Evolutionary conservation across 2,797 vertebrate genomes (phyloP).

Genomic region (Sarcophilus harrisii): DNA sequence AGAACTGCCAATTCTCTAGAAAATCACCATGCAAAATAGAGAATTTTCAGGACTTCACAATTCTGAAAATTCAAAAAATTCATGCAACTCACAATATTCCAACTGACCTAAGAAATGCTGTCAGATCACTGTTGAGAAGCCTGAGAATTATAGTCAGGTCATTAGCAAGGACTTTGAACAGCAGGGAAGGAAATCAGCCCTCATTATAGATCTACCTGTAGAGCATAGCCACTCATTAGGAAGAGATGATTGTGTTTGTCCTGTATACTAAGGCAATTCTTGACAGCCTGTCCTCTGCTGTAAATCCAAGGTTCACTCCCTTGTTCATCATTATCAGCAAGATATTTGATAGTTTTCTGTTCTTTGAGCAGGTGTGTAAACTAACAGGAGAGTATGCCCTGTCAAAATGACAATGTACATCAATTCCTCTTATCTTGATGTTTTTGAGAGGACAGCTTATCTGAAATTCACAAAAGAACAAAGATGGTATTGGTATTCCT

Average conservation of each 20-base stretch:
- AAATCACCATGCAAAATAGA: neutral
- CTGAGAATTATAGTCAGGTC: conserved; percentile 30
- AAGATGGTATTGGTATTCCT: conserved; percentile 60
- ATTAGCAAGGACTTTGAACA: conserved; percentile 33
- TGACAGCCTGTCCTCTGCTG: conserved; percentile 56
- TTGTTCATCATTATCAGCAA: conserved; percentile 55
- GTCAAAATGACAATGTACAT: conserved; percentile 63
- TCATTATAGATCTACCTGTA: conserved; percentile 28
- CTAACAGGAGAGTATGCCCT: conserved; percentile 56
- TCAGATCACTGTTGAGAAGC: neutral
- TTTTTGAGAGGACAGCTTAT: conserved; percentile 77
- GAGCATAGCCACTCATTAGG: conserved; percentile 29
- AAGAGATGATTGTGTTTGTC: neutral
- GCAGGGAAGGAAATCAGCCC: neutral
- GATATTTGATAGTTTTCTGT: conserved; percentile 55
- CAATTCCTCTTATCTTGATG: conserved; percentile 67
- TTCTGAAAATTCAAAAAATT: neutral
- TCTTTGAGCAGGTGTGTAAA: conserved; percentile 70
- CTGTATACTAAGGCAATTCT: neutral
- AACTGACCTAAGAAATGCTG: neutral
- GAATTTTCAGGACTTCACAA: neutral
- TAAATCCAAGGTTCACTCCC: conserved; percentile 26
- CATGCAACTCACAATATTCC: conserved; percentile 21
- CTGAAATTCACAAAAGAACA: conserved; percentile 65
- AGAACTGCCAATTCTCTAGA: neutral